phyloP scores from a whole-genome alignment of 2,888 invertebrate species.

The Drosophila hawaiiensis region DNA sequence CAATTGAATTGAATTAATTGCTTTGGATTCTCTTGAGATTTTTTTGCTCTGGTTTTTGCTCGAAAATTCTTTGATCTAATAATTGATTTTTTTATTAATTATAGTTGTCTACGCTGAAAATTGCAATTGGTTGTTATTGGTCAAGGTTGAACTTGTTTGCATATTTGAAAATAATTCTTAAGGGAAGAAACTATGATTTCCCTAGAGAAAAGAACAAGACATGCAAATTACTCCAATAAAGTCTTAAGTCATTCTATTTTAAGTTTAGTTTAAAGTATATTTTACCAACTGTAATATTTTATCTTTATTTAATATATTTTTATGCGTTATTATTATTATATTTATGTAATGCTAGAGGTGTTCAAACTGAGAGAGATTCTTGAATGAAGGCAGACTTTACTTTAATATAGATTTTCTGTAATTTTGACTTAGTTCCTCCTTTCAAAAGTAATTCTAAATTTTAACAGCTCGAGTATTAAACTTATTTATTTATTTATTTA shows the following conservation, averaged over 20 bases:
- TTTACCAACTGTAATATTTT: too few relatives aligned
- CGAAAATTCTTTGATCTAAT: slow-evolving; percentile 21
- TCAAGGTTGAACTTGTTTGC: not conserved
- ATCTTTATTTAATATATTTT: too few relatives aligned
- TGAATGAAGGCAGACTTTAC: too few relatives aligned
- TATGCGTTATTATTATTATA: too few relatives aligned
- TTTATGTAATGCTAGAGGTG: too few relatives aligned
- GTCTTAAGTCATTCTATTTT: too few relatives aligned
- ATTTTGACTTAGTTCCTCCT: not conserved
- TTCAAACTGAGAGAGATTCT: too few relatives aligned
- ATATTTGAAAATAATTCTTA: not conserved
- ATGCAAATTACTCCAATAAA: too few relatives aligned
- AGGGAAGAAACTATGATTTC: rapidly evolving
- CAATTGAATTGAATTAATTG: slow-evolving; percentile 11
- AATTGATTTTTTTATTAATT: slow-evolving; percentile 8
- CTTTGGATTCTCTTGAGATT: not conserved
- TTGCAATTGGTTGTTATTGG: not conserved
- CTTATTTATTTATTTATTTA: not conserved
- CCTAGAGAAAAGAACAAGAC: not conserved
- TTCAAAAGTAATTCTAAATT: not conserved
- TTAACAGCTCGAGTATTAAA: not conserved
- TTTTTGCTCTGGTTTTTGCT: not conserved
- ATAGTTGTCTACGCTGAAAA: not conserved
- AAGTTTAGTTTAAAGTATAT: too few relatives aligned
- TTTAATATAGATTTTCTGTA: not conserved